Base-by-base conservation (phyloP, 2,113 vertebrate genomes). In the Heptranchias perlo region DNA sequence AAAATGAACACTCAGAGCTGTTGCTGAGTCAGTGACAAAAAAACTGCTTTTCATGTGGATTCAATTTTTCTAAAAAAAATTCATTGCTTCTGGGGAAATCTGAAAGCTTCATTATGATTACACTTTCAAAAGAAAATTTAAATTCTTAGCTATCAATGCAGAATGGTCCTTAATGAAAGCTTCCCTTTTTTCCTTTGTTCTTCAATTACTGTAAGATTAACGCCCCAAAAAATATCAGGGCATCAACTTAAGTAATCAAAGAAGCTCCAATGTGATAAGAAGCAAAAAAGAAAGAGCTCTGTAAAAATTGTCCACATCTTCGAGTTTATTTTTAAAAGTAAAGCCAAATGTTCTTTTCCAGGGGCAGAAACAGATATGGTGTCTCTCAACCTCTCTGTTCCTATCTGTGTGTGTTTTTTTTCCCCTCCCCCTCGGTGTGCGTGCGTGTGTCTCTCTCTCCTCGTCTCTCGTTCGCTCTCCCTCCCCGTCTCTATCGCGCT, bases 21-120 rank as follows among this genome's bases (percentile, higher is more conserved):
- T 23, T 62, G 14, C 35, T 23, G 21, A 93, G 58, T 18, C 1
- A 61, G 54, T n/a, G 31, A 2, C 84, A 28, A 52, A 89, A 89
- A 89, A 52, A 52, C 35, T 92, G 35, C 35, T 93, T 93, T 93
- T 93, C 89, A 93, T 62, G 35, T 93, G 16, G n/a, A 39, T 39
- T 62, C 58, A 10, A 31, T 39, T 93, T 62, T 93, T 62, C n/a
- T 62, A 92, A 93, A 62, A 93, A n/a, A 93, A 93, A 4, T 35
- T 39, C 58, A 93, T 25, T 93, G 89, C 58, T n/a, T n/a, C 89
- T 62, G 89, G 89, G 54, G 58, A 93, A 93, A 93, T 93, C 54
- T 39, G 35, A 93, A n/a, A 39, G 35, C 35, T 18, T 93, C 54
- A 39, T 93, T 64, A 93, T 10, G 5, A 93, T 58, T 18, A 62